Percentiles rank a stretch among this genome's conserved stretches.
These are phyloP conservation scores for Diabrotica undecimpunctata DNA, from an alignment of 1,140 invertebrate genomes.

Conservation along the genomic window DNA sequence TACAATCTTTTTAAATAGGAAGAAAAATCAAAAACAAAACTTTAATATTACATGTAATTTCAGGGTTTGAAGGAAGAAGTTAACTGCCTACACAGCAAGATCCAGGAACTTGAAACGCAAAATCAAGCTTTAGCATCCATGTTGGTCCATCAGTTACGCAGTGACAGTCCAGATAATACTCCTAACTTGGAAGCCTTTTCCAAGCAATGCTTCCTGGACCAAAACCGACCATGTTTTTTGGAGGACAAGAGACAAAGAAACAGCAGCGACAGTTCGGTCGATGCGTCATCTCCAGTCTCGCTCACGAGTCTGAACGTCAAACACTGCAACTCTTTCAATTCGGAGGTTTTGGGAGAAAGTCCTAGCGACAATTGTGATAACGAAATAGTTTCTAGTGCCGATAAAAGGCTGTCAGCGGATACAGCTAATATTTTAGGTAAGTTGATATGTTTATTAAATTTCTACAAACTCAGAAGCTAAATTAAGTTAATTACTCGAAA, in stretches of 20 bases:
- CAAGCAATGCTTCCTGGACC: slow-evolving; percentile 12
- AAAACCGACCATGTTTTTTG: not conserved
- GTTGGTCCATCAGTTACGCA: slow-evolving; percentile 60
- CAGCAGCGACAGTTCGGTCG: not conserved
- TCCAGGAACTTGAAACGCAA: slow-evolving; percentile 65
- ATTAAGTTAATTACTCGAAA: too few species aligned
- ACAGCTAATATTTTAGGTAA: slow-evolving; percentile 38
- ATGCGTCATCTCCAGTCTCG: not conserved
- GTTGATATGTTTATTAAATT: not conserved
- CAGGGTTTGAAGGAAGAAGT: slow-evolving; percentile 68
- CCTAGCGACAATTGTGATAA: slow-evolving; percentile 35
- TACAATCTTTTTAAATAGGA: too few species aligned
- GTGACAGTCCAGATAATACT: slow-evolving; percentile 49
- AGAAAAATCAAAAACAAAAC: too few species aligned
- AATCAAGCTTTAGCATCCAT: slow-evolving; percentile 63
- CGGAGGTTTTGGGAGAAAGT: slow-evolving; percentile 38
- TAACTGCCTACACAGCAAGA: slow-evolving; percentile 57
- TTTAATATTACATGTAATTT: not conserved
- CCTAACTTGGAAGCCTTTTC: slow-evolving; percentile 35
- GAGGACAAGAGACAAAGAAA: slow-evolving; percentile 10
- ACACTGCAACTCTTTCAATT: slow-evolving; percentile 47
- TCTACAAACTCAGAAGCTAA: not conserved
- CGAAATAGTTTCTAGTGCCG: slow-evolving; percentile 26
- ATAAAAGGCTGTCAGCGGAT: slow-evolving; percentile 43
- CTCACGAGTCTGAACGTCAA: slow-evolving; percentile 35